Evolutionary conservation across 2,888 invertebrate species (phyloP).

Genomic region (Volucella bombylans): DNA sequence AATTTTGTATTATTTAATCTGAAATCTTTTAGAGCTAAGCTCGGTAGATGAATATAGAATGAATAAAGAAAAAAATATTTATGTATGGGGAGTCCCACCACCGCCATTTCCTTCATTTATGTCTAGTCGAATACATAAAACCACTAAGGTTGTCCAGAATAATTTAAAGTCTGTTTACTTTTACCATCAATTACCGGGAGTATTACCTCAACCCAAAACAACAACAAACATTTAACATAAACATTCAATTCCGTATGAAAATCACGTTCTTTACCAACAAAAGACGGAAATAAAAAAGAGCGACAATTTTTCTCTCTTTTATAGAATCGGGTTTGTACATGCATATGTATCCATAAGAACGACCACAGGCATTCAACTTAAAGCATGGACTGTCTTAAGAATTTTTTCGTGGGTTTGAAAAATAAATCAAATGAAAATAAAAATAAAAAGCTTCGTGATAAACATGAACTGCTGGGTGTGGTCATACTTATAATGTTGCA

Average conservation of each 20-base stretch:
- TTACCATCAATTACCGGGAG: not conserved
- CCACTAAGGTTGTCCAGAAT: too few species aligned
- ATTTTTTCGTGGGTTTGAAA: not conserved
- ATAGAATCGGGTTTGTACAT: not conserved
- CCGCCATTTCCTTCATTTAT: too few species aligned
- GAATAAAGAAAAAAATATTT: too few species aligned
- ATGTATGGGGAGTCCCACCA: too few species aligned
- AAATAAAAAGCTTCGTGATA: not conserved
- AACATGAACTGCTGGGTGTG: slow-evolving; percentile 10
- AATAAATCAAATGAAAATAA: not conserved
- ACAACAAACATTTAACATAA: too few species aligned
- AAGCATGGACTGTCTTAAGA: not conserved
- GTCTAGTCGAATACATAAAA: too few species aligned
- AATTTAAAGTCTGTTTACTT: too few species aligned
- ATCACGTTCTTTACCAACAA: slow-evolving; percentile 18
- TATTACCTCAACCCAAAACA: slow-evolving; percentile 1
- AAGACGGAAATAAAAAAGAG: slow-evolving; percentile 3
- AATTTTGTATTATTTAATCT: too few species aligned
- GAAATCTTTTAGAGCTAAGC: too few species aligned
- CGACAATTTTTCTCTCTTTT: not conserved
- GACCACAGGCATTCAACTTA: not conserved
- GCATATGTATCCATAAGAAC: not conserved
- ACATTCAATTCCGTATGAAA: not conserved
- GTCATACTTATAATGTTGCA: not conserved
- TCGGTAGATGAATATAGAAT: too few species aligned